A percentile compares a stretch with the other conserved stretches of the same genome.
These are phyloP conservation scores for Epistrophella euchroma DNA, from an alignment of 2,888 invertebrate species.

Conservation along the genomic window DNA sequence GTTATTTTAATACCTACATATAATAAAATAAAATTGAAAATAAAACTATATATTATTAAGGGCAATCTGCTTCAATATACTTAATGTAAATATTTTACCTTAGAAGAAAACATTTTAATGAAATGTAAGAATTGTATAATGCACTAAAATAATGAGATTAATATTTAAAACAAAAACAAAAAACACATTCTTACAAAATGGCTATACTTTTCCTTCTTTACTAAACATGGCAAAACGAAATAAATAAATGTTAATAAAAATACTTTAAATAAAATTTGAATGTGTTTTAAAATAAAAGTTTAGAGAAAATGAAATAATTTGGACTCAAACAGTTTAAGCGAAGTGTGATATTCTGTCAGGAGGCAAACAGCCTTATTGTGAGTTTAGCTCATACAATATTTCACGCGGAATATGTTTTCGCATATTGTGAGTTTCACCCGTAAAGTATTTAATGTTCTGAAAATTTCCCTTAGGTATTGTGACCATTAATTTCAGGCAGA, in stretches of 20 bases:
- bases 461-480: no score
- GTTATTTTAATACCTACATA: constrained; percentile 50
- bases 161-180: constrained; percentile 42
- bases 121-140: constrained; percentile 65
- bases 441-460: no score
- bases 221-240: constrained; percentile 60
- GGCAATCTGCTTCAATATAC: constrained; percentile 70
- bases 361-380: no score
- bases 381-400: no score
- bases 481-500: no score
- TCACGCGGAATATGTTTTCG: no score
- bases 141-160: constrained; percentile 67
- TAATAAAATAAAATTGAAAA: constrained; percentile 39
- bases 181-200: constrained; percentile 66
- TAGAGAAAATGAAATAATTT: neutral
- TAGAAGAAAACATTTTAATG: constrained; percentile 51
- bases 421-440: no score
- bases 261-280: constrained; percentile 19
- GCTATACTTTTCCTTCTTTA: constrained; percentile 65
- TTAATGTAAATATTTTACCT: constrained; percentile 76
- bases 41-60: constrained; percentile 55
- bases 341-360: no score
- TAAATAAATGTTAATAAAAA: constrained; percentile 62
- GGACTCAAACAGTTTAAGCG: no score
- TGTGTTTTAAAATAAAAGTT: neutral